Percentiles rank a stretch among this genome's conserved stretches.
Evolutionary conservation across 2,888 invertebrate species (phyloP).

Genomic region (Cremastinae sp.): DNA sequence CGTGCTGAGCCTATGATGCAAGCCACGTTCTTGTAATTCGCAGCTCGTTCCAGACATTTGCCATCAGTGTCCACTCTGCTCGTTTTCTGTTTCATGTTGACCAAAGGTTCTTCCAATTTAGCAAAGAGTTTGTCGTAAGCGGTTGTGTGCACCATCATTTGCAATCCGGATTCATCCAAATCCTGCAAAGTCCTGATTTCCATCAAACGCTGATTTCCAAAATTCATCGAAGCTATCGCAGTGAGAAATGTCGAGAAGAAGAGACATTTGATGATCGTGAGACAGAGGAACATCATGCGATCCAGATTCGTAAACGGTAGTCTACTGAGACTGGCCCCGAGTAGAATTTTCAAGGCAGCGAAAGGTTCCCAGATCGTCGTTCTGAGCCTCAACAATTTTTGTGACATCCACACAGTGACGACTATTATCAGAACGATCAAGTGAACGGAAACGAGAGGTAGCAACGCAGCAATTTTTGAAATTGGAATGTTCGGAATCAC

Average conservation of each 20-base stretch:
- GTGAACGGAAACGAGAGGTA: not conserved
- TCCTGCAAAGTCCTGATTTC: too few relatives aligned
- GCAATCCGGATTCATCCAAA: too few relatives aligned
- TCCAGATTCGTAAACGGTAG: conserved; percentile 3
- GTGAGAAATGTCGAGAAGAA: not conserved
- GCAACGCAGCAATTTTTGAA: not conserved
- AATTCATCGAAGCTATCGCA: not conserved
- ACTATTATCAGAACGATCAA: not conserved
- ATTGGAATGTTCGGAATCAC: not conserved
- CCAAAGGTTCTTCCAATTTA: too few relatives aligned
- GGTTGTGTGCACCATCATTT: too few relatives aligned
- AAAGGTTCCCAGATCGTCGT: not conserved
- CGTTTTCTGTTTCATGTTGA: too few relatives aligned
- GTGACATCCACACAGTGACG: not conserved
- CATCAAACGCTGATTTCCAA: too few relatives aligned
- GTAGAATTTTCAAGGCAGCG: not conserved
- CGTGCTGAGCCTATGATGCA: too few relatives aligned
- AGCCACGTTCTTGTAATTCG: too few relatives aligned
- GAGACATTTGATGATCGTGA: not conserved
- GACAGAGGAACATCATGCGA: conserved; percentile 1
- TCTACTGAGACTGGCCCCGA: not conserved
- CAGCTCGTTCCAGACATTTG: too few relatives aligned
- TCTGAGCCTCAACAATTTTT: not conserved
- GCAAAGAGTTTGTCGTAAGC: too few relatives aligned
- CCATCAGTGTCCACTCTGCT: too few relatives aligned